Evolutionary conservation across 2,113 vertebrate genomes (phyloP), one percentile per base, ranked within the genome.

Genomic region (human): DNA sequence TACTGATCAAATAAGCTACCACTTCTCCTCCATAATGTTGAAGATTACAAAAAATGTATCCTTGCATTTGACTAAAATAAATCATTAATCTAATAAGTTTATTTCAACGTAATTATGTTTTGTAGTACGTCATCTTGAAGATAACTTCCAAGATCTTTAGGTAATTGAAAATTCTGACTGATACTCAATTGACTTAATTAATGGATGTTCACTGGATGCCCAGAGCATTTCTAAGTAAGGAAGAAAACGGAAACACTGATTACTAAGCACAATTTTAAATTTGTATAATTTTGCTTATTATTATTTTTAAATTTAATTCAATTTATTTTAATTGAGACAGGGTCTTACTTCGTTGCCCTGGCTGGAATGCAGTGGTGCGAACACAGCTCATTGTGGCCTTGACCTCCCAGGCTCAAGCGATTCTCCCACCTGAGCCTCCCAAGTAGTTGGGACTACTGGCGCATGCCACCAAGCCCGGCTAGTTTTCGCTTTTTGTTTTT

Each of bases 11-110:
- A 90, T 45, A 85, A 95, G 6, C 30, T 45, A 43, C 23, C 76
- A 45, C 2, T 83, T 20, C 52, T 45, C 59, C 52, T 45, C 59
- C 16, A 23, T 72, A 94, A 80, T 87, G 48, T 59, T 93, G 55
- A 72, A 90, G n/a, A 90, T 94, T 64, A 27, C 27, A n/a, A 64
- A 89, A 89, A 94, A 66, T 85, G n/a, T 76, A 35, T 52, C 40
- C 35, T 87, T 79, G 22, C 40, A 22, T 93, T 87, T 57, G n/a
- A 87, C 30, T 93, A 43, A 93, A 85, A 40, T 59, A 57, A 66
- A 79, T 61, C 12, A 27, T 79, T 79, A 50, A 50, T 78, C 72
- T 61, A 13, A 48, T 78, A 30, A 66, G 50, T 79, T 66, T 79
- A 64, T 79, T 90, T 90, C 57, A 90, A 66, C 8, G 6, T 23